Base-by-base conservation (phyloP, 2,888 invertebrate genomes). In the Sphecodes monilicornis region DNA sequence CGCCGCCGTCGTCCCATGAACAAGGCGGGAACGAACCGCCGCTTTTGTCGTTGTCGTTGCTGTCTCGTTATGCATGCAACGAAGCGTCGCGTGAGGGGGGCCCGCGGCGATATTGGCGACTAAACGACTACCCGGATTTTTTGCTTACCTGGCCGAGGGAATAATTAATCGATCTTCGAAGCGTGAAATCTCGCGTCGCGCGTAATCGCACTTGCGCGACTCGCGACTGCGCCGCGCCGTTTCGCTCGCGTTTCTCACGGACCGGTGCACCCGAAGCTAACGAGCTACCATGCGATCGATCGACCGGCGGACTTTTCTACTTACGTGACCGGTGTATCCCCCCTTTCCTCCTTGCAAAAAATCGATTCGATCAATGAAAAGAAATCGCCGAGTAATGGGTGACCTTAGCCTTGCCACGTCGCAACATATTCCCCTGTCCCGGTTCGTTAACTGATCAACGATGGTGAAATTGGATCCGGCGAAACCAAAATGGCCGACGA, bases 161-260 rank as follows among this genome's bases (percentile, higher is more conserved):
- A 90, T 86, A 89, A 89, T 90, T 90, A 90, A 88, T 89, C 90
- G 87, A 82, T 83, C 86, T 84, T 73, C 88, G 82, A 76, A 88
- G 87, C 89, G 87, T 87, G 87, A 89, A 90, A 88, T 86, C 84
- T 79, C 80, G 75, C 84, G 84, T 86, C 86, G 76, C 81, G 41
- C 60, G 80, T 80, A 82, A 82, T 80, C 82, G 57, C 54, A 43
- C n/a, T 60, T 54, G 84, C 70, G 80, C 76, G 72, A 79, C 76
- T 77, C 68, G 57, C 73, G 85, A 66, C 74, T 69, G 74, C 73
- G 70, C 74, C 73, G 74, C 73, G 80, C 71, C 74, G 72, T 74
- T 82, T 76, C 86, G 66, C 80, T 85, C 75, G 82, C 82, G 81
- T 85, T 85, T 88, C 88, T 88, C 89, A 87, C 85, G 85, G 77